phyloP scores from a whole-genome alignment of 2,113 vertebrate genomes.

The Etia nguti region DNA sequence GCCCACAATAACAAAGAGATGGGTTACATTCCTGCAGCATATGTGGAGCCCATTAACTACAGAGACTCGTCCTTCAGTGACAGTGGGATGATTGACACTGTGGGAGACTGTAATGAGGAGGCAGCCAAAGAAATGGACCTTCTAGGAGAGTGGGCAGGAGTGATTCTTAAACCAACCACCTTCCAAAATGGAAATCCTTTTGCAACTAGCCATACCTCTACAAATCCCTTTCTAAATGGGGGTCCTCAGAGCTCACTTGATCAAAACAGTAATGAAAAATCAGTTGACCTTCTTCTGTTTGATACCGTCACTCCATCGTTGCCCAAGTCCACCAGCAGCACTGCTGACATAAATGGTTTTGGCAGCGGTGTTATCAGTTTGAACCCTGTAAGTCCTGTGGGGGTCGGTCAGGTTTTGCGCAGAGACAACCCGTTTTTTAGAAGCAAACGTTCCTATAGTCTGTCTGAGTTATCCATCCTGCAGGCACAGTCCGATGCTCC shows the following conservation, averaged over 20 bases:
- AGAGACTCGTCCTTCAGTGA: constrained; percentile 86
- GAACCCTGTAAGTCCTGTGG: constrained; percentile 49
- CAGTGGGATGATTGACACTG: constrained; percentile 87
- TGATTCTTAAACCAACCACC: constrained; percentile 64
- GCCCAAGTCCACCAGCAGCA: constrained; percentile 51
- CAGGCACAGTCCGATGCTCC: constrained; percentile 77
- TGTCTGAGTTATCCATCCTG: constrained; percentile 90
- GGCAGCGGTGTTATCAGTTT: constrained; percentile 70
- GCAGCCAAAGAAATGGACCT: constrained; percentile 81
- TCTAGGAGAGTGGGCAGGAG: constrained; percentile 78
- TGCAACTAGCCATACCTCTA: constrained; percentile 73
- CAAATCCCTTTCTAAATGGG: constrained; percentile 87
- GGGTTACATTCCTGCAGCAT: constrained; percentile 94
- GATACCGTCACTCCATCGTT: constrained; percentile 63
- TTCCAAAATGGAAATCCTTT: constrained; percentile 83
- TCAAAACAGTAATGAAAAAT: constrained; percentile 63
- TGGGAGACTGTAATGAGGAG: constrained; percentile 81
- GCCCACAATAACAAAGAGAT: constrained; percentile 97
- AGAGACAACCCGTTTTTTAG: constrained; percentile 91
- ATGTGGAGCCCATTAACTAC: constrained; percentile 84
- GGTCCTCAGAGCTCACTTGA: constrained; percentile 46
- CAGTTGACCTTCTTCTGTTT: constrained; percentile 81
- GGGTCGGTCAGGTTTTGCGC: constrained; percentile 55
- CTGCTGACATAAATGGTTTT: constrained; percentile 63
- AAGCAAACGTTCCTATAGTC: constrained; percentile 94